Conservation (phyloP, 2,113 vertebrate genomes). For the Lutjanus erythropterus region DNA sequence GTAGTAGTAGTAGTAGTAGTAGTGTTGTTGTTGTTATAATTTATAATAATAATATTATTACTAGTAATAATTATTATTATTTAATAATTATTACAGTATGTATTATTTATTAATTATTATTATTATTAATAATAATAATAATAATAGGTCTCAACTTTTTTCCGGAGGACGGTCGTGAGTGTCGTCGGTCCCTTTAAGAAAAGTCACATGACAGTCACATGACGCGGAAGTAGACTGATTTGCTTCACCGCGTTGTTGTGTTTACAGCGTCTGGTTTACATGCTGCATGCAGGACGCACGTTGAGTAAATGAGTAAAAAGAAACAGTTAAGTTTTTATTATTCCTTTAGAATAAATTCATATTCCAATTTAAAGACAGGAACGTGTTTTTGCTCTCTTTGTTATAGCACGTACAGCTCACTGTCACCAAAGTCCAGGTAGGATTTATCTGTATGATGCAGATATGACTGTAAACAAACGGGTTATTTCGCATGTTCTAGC, state of each 20-base stretch:
- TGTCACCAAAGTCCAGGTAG: conserved; percentile 30
- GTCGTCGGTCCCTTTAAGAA: conserved; percentile 69
- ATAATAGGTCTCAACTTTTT: too few species aligned
- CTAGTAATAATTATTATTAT: too few species aligned
- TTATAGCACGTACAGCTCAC: neutral
- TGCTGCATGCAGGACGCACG: conserved; percentile 19
- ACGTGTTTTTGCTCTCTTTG: neutral
- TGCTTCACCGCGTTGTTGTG: conserved; percentile 65
- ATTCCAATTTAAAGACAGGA: neutral
- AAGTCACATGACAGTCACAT: conserved; percentile 65
- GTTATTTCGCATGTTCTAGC: neutral
- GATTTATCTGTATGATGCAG: neutral
- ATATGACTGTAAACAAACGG: conserved; percentile 1
- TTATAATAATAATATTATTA: too few species aligned
- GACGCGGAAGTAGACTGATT: conserved; percentile 63
- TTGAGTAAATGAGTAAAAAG: conserved; percentile 15
- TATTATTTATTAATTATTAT: too few species aligned
- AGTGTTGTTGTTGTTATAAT: too few species aligned
- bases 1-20: too few species aligned
- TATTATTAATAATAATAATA: too few species aligned
- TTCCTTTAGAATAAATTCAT: neutral
- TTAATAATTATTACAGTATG: too few species aligned
- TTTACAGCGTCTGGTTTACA: conserved; percentile 61
- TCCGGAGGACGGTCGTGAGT: too few species aligned
- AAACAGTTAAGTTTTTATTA: neutral